These are phyloP conservation scores for Hydrochoerus hydrochaeris DNA, from an alignment of 2,113 vertebrate species.

Conservation along the genomic window DNA sequence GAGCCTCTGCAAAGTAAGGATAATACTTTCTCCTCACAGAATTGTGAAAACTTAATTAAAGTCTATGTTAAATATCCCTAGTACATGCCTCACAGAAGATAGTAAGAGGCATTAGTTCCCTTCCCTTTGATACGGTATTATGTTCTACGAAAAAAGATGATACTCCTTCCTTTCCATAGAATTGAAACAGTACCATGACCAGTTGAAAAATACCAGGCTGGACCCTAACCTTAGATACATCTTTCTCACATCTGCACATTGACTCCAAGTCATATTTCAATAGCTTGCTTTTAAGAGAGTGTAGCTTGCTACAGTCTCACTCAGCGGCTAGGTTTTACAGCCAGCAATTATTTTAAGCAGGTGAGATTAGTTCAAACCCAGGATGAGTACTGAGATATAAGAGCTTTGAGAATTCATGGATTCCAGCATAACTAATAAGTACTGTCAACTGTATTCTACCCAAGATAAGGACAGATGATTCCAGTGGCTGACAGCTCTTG, in stretches of 20 bases:
- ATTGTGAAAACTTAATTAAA: conserved; percentile 43
- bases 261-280: not conserved
- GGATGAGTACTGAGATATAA: conserved; percentile 61
- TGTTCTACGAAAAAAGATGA: not conserved
- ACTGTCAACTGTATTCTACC: conserved; percentile 5
- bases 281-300: conserved; percentile 10
- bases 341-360: conserved; percentile 64
- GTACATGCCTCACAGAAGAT: not conserved
- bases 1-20: conserved; percentile 2
- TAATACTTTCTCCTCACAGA: not conserved
- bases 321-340: conserved; percentile 28
- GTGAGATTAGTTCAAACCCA: conserved; percentile 40
- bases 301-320: not conserved
- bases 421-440: conserved; percentile 56
- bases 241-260: not conserved
- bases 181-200: conserved; percentile 15
- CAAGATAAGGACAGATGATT: not conserved
- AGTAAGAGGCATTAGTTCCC: not conserved
- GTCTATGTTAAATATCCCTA: not conserved
- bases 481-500: conserved; percentile 12
- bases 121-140: not conserved
- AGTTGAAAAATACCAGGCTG: not conserved
- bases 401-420: conserved; percentile 31
- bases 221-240: not conserved
- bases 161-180: not conserved